Percentiles rank a stretch among this genome's conserved stretches.
phyloP scores from a whole-genome alignment of 2,797 vertebrate genomes.

The Vultur gryphus region DNA sequence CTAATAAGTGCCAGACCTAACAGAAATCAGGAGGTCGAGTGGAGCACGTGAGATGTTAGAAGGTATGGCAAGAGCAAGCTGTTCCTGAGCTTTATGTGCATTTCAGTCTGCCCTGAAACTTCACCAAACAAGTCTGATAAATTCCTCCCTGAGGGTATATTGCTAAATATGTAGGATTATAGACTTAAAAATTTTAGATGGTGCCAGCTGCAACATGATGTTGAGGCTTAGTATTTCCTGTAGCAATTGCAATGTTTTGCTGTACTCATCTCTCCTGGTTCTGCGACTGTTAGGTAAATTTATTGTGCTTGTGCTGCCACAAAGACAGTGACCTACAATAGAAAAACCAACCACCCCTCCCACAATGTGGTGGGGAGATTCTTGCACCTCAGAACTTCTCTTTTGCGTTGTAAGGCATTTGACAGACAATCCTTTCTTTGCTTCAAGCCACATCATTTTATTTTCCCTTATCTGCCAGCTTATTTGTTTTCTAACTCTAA shows the following conservation, averaged over 20 bases:
- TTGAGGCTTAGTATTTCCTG: background rate
- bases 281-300: background rate
- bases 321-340: background rate
- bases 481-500: background rate
- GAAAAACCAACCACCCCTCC: fast-evolving
- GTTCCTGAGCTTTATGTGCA: background rate
- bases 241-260: background rate
- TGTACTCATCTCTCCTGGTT: background rate
- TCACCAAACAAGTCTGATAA: background rate
- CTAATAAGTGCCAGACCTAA: background rate
- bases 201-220: background rate
- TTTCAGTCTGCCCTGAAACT: background rate
- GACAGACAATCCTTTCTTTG: background rate
- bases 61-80: background rate
- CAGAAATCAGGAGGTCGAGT: background rate
- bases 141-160: background rate
- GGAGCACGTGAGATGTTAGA: background rate
- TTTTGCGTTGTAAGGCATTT: background rate
- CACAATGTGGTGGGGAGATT: background rate
- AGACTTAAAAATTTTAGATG: background rate
- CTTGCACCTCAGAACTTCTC: background rate
- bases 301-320: background rate
- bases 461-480: background rate
- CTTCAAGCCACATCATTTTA: background rate
- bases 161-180: background rate